Evolutionary conservation across 2,888 invertebrate genomes (phyloP), one percentile per base, ranked within the genome.

Genomic region (Cheilosia scutellata): DNA sequence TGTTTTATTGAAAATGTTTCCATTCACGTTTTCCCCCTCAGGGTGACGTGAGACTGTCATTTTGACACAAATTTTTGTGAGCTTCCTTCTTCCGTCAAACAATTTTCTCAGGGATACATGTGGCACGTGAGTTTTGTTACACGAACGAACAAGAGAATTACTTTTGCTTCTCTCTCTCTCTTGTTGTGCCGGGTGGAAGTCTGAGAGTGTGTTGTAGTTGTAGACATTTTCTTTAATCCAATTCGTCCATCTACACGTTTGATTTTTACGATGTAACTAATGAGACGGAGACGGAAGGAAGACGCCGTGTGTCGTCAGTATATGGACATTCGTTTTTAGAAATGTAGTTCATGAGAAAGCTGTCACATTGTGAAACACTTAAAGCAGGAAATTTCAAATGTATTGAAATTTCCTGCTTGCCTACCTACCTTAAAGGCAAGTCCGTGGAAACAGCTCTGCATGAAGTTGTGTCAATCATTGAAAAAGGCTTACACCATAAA

Each of bases 21-120:
- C 66, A 76, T 44, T 51, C 44, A 33, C 40, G 13, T 65, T 49
- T 49, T 20, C 53, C 72, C 70, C 42, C 37, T 25, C 42, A 16
- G 51, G 47, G 44, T 80, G 80, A 84, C 53, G 80, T 51, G 49
- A 40, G 71, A 75, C 84, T 86, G 82, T 86, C 84, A 66, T 76
- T 86, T 71, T 86, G 86, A 82, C 82, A 86, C 82, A 86, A 86
- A 77, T 86, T 79, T 72, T 68, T 60, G 63, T 71, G 84, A 20
- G 84, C 58, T 80, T 80, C 80, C 75, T 80, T 20, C 76, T 72
- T 66, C 71, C 65, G 65, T 55, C 58, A 72, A 66, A 42, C 40
- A 42, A 40, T 51, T 47, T 60, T 20, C 62, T 25, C 60, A 75
- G 37, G 44, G 82, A 72, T 75, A 70, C 68, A 37, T 71, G 62